Evolutionary conservation across 2,888 invertebrate genomes (phyloP).

Genomic region (Polyommatus icarus): DNA sequence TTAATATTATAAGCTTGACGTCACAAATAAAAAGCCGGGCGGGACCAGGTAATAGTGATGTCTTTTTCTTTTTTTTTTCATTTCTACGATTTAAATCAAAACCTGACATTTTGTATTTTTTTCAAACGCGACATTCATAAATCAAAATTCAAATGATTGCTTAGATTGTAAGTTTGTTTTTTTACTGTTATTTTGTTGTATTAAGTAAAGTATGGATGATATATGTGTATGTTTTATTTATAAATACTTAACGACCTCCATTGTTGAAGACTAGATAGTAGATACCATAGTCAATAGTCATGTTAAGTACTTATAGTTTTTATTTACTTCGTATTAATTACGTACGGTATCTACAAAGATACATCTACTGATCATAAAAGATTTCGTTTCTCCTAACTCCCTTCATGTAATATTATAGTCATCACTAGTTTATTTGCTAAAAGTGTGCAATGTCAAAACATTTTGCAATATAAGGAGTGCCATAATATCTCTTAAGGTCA

Average conservation of each 20-base stretch:
- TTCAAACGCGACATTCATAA: slow-evolving; percentile 11
- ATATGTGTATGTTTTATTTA: slow-evolving; percentile 8
- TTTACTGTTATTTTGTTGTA: slow-evolving; percentile 33
- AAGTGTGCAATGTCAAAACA: background rate
- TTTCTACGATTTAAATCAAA: background rate
- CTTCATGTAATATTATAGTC: background rate
- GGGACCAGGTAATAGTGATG: slow-evolving; percentile 11
- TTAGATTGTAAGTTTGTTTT: slow-evolving; percentile 32
- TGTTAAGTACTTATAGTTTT: too few species aligned
- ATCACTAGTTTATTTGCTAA: background rate
- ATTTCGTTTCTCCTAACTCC: too few species aligned
- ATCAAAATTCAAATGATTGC: slow-evolving; percentile 28
- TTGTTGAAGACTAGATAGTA: too few species aligned
- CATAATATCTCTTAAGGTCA: background rate
- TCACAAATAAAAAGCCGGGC: slow-evolving; percentile 18
- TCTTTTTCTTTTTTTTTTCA: background rate
- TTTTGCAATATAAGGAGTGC: background rate
- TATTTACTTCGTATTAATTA: too few species aligned
- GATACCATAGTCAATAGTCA: too few species aligned
- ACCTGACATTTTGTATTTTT: slow-evolving; percentile 9
- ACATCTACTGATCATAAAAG: too few species aligned
- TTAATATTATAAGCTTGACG: background rate
- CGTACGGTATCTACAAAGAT: too few species aligned
- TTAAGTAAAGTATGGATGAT: slow-evolving; percentile 30
- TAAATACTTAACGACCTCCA: background rate